Evolutionary conservation across 1,140 invertebrate genomes (phyloP).

Genomic region (Orius laevigatus): DNA sequence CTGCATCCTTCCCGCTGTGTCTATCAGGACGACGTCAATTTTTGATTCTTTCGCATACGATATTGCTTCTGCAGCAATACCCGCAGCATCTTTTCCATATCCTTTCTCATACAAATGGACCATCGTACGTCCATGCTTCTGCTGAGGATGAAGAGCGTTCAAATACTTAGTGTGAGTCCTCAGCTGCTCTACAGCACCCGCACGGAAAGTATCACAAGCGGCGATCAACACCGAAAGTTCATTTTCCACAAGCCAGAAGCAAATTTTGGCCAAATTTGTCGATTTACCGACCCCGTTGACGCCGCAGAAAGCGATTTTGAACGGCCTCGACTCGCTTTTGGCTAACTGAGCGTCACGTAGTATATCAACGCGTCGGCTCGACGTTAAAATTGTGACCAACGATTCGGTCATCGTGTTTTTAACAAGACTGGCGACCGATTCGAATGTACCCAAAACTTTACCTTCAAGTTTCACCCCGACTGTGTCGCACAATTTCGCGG

Average conservation of each 20-base stretch:
- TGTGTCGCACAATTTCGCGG: constrained; percentile 86
- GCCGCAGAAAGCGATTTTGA: constrained; percentile 94
- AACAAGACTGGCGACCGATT: constrained; percentile 69
- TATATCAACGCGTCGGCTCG: constrained; percentile 89
- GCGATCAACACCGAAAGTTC: constrained; percentile 91
- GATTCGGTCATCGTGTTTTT: constrained; percentile 66
- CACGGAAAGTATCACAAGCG: constrained; percentile 97
- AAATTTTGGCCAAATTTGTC: constrained; percentile 98
- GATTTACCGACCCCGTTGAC: constrained; percentile 99
- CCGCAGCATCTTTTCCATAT: constrained; percentile 96
- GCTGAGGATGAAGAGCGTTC: constrained; percentile 80
- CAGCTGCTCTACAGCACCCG: constrained; percentile 96
- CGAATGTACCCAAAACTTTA: constrained; percentile 82
- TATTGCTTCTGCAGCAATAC: constrained; percentile 94
- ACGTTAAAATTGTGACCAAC: constrained; percentile 82
- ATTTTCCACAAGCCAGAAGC: constrained; percentile 99
- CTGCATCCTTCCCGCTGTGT: constrained; percentile 98
- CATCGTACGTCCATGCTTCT: constrained; percentile 56
- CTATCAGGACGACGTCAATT: constrained; percentile 86
- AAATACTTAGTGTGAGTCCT: constrained; percentile 87
- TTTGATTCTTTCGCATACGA: constrained; percentile 62
- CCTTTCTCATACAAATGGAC: constrained; percentile 96
- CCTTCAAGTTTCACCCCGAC: constrained; percentile 86
- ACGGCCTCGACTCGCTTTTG: constrained; percentile 64
- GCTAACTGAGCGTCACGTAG: constrained; percentile 89